phyloP scores from a whole-genome alignment of 2,113 vertebrate species.

The Empidonax alnorum region DNA sequence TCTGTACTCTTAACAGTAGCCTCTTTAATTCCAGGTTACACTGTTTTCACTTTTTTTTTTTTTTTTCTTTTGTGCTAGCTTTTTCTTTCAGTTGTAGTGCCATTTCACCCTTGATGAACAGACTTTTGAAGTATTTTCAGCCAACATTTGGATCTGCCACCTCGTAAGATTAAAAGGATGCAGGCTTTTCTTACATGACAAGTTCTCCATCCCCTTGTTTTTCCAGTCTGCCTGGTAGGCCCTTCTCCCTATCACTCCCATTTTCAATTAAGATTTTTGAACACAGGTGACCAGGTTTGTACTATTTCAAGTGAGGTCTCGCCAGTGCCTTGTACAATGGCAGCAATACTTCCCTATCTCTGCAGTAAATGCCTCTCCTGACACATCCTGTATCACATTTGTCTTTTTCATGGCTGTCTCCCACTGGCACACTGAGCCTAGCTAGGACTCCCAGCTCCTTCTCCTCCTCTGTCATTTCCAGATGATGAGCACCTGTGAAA shows the following conservation, averaged over 20 bases:
- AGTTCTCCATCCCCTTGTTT: neutral
- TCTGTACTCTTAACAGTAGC: neutral
- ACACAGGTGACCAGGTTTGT: neutral
- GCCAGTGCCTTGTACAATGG: neutral
- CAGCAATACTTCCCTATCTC: neutral
- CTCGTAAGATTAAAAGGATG: neutral
- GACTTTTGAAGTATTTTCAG: neutral
- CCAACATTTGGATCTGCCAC: neutral
- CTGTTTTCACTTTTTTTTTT: neutral
- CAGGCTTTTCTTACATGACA: neutral
- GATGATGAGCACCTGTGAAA: neutral
- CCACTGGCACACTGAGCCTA: neutral
- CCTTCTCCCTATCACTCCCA: neutral
- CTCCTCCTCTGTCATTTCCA: neutral
- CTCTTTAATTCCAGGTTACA: neutral
- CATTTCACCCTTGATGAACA: neutral
- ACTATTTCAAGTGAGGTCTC: neutral
- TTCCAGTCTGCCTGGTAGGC: neutral
- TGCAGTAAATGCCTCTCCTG: neutral
- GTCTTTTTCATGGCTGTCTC: conserved; percentile 6
- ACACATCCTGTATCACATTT: neutral
- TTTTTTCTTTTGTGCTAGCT: neutral
- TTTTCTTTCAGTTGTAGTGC: neutral
- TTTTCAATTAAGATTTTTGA: neutral
- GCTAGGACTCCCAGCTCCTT: neutral